Base-by-base conservation (phyloP, 2,888 invertebrate genomes). In the Ametastegia equiseti region DNA sequence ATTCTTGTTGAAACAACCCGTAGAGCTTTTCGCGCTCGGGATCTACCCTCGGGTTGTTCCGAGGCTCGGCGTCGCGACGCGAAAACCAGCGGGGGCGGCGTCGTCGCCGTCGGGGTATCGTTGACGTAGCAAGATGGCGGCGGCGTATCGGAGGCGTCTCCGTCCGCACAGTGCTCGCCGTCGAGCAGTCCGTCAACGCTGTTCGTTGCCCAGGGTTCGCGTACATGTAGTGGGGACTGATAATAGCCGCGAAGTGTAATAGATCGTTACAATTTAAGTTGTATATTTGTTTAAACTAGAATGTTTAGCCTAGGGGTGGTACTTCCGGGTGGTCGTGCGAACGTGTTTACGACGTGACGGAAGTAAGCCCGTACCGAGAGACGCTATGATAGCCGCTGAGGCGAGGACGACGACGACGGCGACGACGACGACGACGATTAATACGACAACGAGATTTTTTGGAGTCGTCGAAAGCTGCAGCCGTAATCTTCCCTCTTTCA, bases 81-180 rank as follows among this genome's bases (percentile, higher is more conserved):
- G 60, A 78, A 81, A 78, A 71, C 19, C 60, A 39, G 82, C 83
- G 85, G 86, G 87, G 85, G 86, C 90, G 91, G 87, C 89, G 89
- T 88, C 88, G 89, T 89, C 82, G 80, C 88, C 82, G n/a, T n/a
- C n/a, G n/a, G 83, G 63, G 84, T 82, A 83, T 83, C 85, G 84
- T 88, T 87, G 88, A 89, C 89, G 89, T 89, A 87, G 88, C 88
- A 90, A 89, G 88, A 90, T 90, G 90, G 90, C 89, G 89, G 88
- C 89, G 89, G 87, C 89, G 89, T 88, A 87, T 90, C 90, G 88
- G 91, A 92, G 92, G 92, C 92, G 92, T 92, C 92, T 89, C 88
- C 88, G 88, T 88, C 86, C 86, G 86, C 88, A 88, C 90, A 90
- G 90, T 90, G 89, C 89, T 89, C 90, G 88, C 89, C 87, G 88